Conservation (phyloP, 1,140 invertebrate genomes). For the Phthorimaea operculella region DNA sequence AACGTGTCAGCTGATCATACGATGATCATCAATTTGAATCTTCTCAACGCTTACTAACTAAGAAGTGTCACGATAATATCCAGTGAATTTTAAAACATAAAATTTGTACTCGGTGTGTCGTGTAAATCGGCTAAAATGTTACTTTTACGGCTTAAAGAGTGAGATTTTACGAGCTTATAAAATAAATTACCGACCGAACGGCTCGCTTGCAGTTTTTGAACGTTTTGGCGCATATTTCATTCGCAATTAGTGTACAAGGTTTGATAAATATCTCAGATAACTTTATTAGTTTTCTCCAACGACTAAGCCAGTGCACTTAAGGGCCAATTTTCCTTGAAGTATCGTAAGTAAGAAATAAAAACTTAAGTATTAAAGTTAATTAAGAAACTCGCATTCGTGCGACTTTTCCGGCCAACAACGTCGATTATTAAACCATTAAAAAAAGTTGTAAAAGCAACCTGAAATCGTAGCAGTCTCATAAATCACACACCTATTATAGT, state of each 20-base stretch:
- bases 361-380: neutral
- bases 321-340: neutral
- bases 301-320: neutral
- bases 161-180: slow-evolving; percentile 65
- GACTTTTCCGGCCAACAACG: slow-evolving; percentile 13
- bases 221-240: slow-evolving; percentile 56
- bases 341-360: slow-evolving; percentile 1
- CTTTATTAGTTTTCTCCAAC: slow-evolving; percentile 17
- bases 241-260: slow-evolving; percentile 42
- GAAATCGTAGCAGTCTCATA: slow-evolving; percentile 16
- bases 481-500: slow-evolving; percentile 24
- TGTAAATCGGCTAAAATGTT: slow-evolving; percentile 51
- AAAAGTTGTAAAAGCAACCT: slow-evolving; percentile 10
- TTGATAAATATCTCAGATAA: slow-evolving; percentile 45
- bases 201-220: slow-evolving; percentile 48
- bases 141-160: slow-evolving; percentile 63
- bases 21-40: neutral
- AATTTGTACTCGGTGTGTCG: neutral
- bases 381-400: neutral
- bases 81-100: neutral
- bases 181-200: slow-evolving; percentile 58
- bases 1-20: slow-evolving; percentile 24
- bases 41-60: neutral
- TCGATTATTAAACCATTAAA: slow-evolving; percentile 30
- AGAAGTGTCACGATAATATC: neutral